Evolutionary conservation across 1,140 invertebrate genomes (phyloP).

Genomic region (Drosophila nigromelanica): DNA sequence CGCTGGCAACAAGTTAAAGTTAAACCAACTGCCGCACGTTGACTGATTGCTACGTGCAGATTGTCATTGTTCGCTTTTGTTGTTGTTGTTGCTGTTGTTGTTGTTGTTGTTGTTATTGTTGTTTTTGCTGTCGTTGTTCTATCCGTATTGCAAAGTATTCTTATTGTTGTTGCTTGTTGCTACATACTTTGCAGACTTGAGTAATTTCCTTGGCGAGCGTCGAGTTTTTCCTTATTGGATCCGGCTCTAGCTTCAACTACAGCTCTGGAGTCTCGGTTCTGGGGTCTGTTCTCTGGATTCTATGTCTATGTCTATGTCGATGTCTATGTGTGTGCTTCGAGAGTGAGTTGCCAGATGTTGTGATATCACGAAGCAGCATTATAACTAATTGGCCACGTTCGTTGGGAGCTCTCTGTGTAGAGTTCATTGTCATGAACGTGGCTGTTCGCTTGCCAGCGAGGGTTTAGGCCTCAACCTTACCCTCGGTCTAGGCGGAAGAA

Average conservation of each 20-base stretch:
- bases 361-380: conserved; percentile 82
- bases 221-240: conserved; percentile 75
- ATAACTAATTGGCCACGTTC: conserved; percentile 82
- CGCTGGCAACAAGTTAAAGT: conserved; percentile 79
- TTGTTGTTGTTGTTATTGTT: conserved; percentile 29
- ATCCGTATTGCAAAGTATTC: conserved; percentile 38
- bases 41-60: conserved; percentile 81
- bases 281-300: conserved; percentile 29
- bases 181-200: conserved; percentile 81
- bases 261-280: conserved; percentile 47
- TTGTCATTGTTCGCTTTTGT: conserved; percentile 77
- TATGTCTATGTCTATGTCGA: conserved; percentile 7
- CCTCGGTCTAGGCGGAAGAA: conserved; percentile 59
- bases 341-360: conserved; percentile 81
- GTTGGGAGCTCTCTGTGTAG: conserved; percentile 55
- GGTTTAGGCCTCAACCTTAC: conserved; percentile 8
- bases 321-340: conserved; percentile 48
- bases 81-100: conserved; percentile 44
- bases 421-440: conserved; percentile 77
- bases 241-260: conserved; percentile 49
- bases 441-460: conserved; percentile 36
- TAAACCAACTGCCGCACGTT: conserved; percentile 81
- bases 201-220: conserved; percentile 78
- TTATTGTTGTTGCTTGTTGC: conserved; percentile 60
- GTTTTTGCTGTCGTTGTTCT: conserved; percentile 49